Conservation (phyloP, 1,140 invertebrate genomes). For the Galleria mellonella region DNA sequence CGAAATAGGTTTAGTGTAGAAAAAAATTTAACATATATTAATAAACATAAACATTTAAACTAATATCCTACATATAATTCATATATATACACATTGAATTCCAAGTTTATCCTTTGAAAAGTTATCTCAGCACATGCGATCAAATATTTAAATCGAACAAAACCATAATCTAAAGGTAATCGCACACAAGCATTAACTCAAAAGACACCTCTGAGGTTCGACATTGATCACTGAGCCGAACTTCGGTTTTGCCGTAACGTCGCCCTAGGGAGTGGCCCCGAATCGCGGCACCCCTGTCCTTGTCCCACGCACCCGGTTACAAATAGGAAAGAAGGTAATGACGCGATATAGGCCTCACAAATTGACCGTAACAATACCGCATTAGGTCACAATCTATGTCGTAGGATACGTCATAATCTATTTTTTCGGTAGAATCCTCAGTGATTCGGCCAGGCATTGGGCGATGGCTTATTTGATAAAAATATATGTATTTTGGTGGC, state of each 20-base stretch:
- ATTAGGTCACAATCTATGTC: constrained; percentile 35
- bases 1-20: too few relatives aligned
- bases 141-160: constrained; percentile 7
- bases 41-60: too few relatives aligned
- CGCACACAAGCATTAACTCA: constrained; percentile 29
- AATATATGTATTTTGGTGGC: too few relatives aligned
- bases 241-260: constrained; percentile 50
- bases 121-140: background rate
- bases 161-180: constrained; percentile 24
- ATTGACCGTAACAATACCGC: constrained; percentile 37
- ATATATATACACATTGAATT: too few relatives aligned
- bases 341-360: constrained; percentile 24
- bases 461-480: background rate
- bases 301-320: constrained; percentile 25
- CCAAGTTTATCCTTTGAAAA: background rate
- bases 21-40: too few relatives aligned
- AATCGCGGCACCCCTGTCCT: constrained; percentile 18
- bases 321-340: constrained; percentile 26
- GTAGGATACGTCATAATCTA: constrained; percentile 20
- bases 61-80: too few relatives aligned
- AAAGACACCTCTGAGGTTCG: constrained; percentile 43
- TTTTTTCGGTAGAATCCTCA: constrained; percentile 21
- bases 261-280: constrained; percentile 34
- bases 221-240: constrained; percentile 48
- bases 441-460: constrained; percentile 17